Conservation (phyloP, 2,113 vertebrate species). For the Notothenia rossii region DNA sequence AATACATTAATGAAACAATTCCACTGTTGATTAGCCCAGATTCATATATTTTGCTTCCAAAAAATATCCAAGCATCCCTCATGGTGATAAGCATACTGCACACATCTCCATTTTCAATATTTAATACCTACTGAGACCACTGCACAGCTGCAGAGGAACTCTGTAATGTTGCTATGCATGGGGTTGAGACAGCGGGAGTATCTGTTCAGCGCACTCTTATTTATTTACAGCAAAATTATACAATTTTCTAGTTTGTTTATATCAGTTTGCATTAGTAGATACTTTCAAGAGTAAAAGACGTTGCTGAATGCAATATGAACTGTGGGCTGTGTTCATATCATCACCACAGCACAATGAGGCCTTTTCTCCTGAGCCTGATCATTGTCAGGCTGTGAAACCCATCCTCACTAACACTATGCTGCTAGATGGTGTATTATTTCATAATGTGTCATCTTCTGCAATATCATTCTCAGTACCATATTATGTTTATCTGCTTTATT, state of each 20-base stretch:
- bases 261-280: slow-evolving; percentile 43
- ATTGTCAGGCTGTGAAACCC: slow-evolving; percentile 27
- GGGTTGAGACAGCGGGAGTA: slow-evolving; percentile 22
- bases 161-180: slow-evolving; percentile 44
- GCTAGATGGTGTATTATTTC: slow-evolving; percentile 1
- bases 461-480: neutral
- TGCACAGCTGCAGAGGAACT: slow-evolving; percentile 57
- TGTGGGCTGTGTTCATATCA: slow-evolving; percentile 48
- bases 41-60: slow-evolving; percentile 39
- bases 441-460: slow-evolving; percentile 2
- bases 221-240: slow-evolving; percentile 53
- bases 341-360: slow-evolving; percentile 25
- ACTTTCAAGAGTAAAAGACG: slow-evolving; percentile 36
- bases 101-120: slow-evolving; percentile 72
- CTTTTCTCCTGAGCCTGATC: slow-evolving; percentile 48
- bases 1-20: slow-evolving; percentile 44
- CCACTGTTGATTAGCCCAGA: slow-evolving; percentile 53
- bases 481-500: slow-evolving; percentile 5
- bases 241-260: slow-evolving; percentile 45
- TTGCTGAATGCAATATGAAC: slow-evolving; percentile 46
- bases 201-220: slow-evolving; percentile 12
- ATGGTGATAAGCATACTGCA: slow-evolving; percentile 34
- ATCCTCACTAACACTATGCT: neutral
- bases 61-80: slow-evolving; percentile 19
- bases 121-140: slow-evolving; percentile 60